Conservation (phyloP, 2,113 vertebrate genomes). For the Platycercus adscitus region DNA sequence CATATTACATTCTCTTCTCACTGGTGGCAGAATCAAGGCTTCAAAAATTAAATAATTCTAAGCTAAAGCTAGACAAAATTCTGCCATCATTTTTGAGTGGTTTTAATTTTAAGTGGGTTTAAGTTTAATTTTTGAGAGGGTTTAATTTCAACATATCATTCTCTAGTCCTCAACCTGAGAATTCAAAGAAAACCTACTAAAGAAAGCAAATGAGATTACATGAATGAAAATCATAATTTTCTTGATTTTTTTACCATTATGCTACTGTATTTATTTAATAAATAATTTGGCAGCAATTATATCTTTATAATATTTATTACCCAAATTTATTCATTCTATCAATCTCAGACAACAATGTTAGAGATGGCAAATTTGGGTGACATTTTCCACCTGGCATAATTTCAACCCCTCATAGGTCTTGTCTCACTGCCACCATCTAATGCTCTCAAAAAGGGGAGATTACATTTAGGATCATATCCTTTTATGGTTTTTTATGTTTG, state of each 20-base stretch:
- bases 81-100: background rate
- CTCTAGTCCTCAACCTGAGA: background rate
- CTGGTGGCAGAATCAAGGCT: background rate
- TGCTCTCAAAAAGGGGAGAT: accelerated
- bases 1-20: background rate
- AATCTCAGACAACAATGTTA: background rate
- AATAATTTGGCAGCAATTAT: background rate
- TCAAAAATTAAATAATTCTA: background rate
- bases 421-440: background rate
- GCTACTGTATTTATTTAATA: background rate
- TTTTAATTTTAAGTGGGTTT: background rate
- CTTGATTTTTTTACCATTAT: background rate
- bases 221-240: background rate
- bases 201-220: background rate
- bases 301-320: background rate
- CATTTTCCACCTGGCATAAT: background rate
- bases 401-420: background rate
- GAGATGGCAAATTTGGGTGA: background rate
- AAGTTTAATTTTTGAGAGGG: background rate
- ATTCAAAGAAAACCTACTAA: background rate
- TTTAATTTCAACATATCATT: background rate
- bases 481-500: background rate
- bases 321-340: background rate
- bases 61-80: background rate
- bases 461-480: background rate